A percentile compares a stretch with the other conserved stretches of the same genome.
Conservation (phyloP, 2,888 invertebrate species). For the Synergus umbraculus region DNA sequence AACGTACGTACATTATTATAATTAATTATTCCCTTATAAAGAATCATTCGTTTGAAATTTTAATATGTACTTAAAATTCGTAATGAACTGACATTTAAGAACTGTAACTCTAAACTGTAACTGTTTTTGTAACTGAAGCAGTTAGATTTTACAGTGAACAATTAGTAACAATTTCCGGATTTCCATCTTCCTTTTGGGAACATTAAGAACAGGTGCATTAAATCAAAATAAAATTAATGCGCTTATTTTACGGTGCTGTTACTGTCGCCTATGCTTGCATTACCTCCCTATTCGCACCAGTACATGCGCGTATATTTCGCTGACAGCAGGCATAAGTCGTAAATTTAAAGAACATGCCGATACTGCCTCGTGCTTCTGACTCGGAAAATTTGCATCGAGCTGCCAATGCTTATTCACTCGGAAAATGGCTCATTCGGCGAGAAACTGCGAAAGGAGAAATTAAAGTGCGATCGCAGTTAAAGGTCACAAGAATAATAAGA, state of each 20-base stretch:
- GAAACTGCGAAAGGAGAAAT: background rate
- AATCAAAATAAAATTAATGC: background rate
- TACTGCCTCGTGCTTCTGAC: background rate
- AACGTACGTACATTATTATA: no score
- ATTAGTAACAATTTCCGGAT: background rate
- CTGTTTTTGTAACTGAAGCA: no score
- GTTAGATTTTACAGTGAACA: no score
- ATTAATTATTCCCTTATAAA: no score
- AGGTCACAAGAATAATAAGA: no score
- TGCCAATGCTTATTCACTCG: background rate
- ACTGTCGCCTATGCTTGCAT: background rate
- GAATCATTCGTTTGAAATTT: no score
- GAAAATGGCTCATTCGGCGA: background rate
- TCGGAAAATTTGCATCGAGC: background rate
- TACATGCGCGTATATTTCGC: background rate
- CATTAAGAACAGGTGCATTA: background rate
- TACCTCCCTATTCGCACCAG: background rate
- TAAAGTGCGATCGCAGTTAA: no score
- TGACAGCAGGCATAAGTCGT: conserved; percentile 2
- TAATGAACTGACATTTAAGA: no score
- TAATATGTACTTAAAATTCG: no score
- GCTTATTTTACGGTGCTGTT: background rate
- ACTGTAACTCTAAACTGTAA: no score
- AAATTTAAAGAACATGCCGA: background rate
- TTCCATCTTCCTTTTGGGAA: background rate